These are phyloP conservation scores for Synanthedon formicaeformis DNA, from an alignment of 2,888 invertebrate genomes.

Conservation along the genomic window DNA sequence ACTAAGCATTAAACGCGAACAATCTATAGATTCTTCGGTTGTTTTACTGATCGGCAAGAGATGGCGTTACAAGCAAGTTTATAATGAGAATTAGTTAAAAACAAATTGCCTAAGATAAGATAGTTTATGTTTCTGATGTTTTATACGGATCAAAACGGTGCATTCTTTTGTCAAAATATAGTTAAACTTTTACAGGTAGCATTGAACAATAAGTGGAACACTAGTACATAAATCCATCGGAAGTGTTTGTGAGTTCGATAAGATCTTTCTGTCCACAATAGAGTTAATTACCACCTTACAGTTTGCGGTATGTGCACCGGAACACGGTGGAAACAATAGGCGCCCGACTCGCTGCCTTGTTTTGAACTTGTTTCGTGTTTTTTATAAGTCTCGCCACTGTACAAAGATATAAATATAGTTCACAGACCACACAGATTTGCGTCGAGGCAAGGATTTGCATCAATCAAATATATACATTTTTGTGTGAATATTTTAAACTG, in stretches of 20 bases:
- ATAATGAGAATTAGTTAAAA: no score
- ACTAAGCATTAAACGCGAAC: no score
- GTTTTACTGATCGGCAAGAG: no score
- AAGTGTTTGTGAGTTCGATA: conserved; percentile 54
- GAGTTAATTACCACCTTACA: conserved; percentile 54
- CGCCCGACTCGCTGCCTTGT: conserved; percentile 22
- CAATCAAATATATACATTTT: no score
- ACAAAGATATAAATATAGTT: no score
- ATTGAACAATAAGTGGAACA: conserved; percentile 52
- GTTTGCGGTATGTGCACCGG: conserved; percentile 21
- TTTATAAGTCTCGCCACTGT: conserved; percentile 27
- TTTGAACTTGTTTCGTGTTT: conserved; percentile 30
- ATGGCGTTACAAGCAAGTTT: no score
- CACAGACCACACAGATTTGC: no score
- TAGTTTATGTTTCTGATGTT: neutral
- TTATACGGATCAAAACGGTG: no score
- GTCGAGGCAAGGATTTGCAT: conserved; percentile 4
- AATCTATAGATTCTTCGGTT: no score
- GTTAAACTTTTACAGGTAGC: neutral
- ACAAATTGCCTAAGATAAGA: neutral
- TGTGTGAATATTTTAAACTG: no score
- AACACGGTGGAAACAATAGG: conserved; percentile 43
- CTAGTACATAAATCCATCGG: conserved; percentile 61
- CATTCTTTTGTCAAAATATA: no score
- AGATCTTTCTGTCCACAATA: conserved; percentile 56